Conservation (phyloP, 2,797 vertebrate genomes). For the Euphonia xanthogaster region DNA sequence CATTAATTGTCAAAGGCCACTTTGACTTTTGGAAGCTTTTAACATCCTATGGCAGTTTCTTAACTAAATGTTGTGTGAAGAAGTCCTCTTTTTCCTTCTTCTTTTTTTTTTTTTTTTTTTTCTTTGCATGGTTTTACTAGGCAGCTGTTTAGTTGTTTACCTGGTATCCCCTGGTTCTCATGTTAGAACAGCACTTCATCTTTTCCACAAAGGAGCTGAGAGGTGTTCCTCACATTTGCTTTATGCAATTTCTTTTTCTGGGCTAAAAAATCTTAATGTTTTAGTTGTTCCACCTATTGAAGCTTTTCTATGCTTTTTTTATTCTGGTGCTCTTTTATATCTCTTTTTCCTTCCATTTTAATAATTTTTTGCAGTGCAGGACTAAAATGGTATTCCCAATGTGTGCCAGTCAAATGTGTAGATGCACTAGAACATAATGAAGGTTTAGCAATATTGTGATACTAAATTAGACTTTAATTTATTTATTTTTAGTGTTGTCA, state of each 20-base stretch:
- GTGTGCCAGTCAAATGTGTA: neutral
- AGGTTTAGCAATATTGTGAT: neutral
- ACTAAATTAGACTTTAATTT: neutral
- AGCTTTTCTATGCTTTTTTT: neutral
- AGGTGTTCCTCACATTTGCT: neutral
- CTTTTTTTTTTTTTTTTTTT: neutral
- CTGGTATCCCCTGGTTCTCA: neutral
- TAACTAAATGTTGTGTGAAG: neutral
- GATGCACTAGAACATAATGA: neutral
- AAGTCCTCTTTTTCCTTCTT: neutral
- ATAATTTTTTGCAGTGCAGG: neutral
- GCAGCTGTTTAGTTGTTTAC: neutral
- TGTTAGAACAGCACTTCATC: neutral
- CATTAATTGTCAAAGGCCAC: neutral
- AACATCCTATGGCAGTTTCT: neutral
- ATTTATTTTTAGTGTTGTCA: constrained; percentile 27
- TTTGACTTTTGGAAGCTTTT: neutral
- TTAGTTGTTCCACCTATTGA: neutral
- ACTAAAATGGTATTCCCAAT: neutral
- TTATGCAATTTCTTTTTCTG: neutral
- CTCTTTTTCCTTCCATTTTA: neutral
- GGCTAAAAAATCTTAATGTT: neutral
- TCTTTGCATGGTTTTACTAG: neutral
- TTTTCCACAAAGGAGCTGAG: neutral
- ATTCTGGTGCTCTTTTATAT: neutral